A percentile compares a stretch with the other conserved stretches of the same genome.
phyloP scores from a whole-genome alignment of 1,140 invertebrate species.

The Apolygus lucorum region DNA sequence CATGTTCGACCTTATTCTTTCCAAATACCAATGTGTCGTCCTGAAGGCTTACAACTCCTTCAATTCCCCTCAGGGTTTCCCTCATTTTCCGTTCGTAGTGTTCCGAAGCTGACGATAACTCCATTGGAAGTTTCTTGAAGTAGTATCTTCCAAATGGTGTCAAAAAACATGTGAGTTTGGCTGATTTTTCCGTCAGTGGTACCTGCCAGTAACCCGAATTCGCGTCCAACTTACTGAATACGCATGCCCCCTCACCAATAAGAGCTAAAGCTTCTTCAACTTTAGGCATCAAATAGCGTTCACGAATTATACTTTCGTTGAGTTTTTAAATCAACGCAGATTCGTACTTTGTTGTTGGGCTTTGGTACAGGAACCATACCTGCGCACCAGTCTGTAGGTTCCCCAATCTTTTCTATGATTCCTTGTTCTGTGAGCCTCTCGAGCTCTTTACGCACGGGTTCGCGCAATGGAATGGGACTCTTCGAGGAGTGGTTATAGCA shows the following conservation, averaged over 20 bases:
- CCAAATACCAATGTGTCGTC: too few relatives aligned
- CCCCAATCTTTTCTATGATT: constrained; percentile 36
- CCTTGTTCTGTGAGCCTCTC: constrained; percentile 31
- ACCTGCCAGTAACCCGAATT: constrained; percentile 40
- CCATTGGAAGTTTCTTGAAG: constrained; percentile 36
- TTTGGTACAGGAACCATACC: constrained; percentile 41
- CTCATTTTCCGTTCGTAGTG: constrained; percentile 32
- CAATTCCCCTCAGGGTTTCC: too few relatives aligned
- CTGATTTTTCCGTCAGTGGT: constrained; percentile 35
- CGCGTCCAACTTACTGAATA: constrained; percentile 35
- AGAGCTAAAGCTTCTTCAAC: constrained; percentile 31
- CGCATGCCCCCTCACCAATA: constrained; percentile 24
- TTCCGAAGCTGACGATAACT: constrained; percentile 34
- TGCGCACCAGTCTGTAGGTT: constrained; percentile 39
- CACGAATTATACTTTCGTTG: constrained; percentile 34
- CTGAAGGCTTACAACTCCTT: too few relatives aligned
- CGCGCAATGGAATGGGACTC: constrained; percentile 35
- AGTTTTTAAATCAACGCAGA: constrained; percentile 40
- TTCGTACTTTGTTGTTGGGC: constrained; percentile 35
- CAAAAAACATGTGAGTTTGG: constrained; percentile 34
- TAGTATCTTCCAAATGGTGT: constrained; percentile 37
- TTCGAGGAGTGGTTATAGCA: constrained; percentile 31
- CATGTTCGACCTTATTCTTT: too few relatives aligned
- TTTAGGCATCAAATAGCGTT: constrained; percentile 33
- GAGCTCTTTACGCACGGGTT: constrained; percentile 32